Base-by-base conservation (phyloP, 2,888 invertebrate species). In the Cryptocheilus praepositus region DNA sequence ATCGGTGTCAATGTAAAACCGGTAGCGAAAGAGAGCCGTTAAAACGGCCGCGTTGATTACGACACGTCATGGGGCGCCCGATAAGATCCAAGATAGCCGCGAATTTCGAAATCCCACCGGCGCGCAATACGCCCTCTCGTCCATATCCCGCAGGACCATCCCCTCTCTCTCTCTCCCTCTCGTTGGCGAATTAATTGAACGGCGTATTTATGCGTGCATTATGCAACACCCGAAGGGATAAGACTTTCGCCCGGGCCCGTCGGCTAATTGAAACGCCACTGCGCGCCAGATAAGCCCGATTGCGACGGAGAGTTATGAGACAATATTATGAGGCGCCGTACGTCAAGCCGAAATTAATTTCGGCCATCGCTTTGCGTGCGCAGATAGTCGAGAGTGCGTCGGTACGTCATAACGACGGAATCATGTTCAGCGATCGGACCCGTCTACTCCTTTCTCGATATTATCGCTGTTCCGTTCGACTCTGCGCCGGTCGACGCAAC, bases 191-290 rank as follows among this genome's bases (percentile, higher is more conserved):
- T 87, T 86, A 86, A 88, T 87, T 82, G 85, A 85, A 83, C 70
- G 58, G 78, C 79, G 82, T 82, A 87, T 87, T 86, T 86, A 87
- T 85, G 85, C 79, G 78, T 59, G 79, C 79, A 81, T 84, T 83
- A 81, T 80, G 81, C 83, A 74, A 76, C 73, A 55, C 66, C 66
- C 62, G 71, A 73, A 75, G 80, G 83, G 85, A 86, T 86, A 87
- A 86, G 87, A 87, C 85, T 87, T 86, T 86, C 82, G 82, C 80
- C 60, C 78, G 60, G 65, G 67, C 63, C 70, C 55, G 62, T 68
- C 73, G 83, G 85, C 85, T 87, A 87, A 87, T 87, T 87, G 87
- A 87, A 87, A 87, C 86, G 85, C 85, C 85, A 86, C 78, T 78
- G 82, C 75, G 67, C 74, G 65, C 64, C 80, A 83, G 88, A 88